Base-by-base conservation (phyloP, 1,140 invertebrate genomes). In the Lasaia peninsularis region DNA sequence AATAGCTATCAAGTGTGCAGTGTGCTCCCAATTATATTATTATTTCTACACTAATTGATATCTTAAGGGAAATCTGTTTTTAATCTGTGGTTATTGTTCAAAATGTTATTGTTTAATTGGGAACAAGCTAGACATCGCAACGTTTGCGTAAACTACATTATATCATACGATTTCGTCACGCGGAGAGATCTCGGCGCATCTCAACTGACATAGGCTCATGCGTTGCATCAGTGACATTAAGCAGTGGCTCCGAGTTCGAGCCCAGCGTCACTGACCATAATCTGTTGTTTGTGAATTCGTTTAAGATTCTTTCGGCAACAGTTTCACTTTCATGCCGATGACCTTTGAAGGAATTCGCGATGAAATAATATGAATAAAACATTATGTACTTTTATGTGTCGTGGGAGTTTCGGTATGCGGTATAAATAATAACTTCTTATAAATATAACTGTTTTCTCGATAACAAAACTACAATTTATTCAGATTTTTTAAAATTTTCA, bases 271-370 rank as follows among this genome's bases (percentile, higher is more conserved):
- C 35, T 50, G 51, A 32, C 34, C 21, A 66, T 65, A 71, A 75
- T 73, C 62, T 60, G 65, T 70, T 71, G 63, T 77, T 71, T 71
- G 72, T 69, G 69, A 67, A 63, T 50, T 55, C 71, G 63, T 72
- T 73, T 48, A 48, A 48, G 40, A 48, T 18, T 18, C 69, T 80
- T 78, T 82, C 75, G 78, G 69, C 67, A 68, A 71, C 68, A 78
- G 70, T 86, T 86, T 86, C 80, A 84, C 82, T 86, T 86, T 86
- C 73, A 55, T 78, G 76, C 64, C 73, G 76, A 76, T 78, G 79
- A 78, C 78, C 79, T 82, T 80, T 84, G 55, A 62, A 61, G 67
- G 73, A 78, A 80, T 81, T 67, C 61, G 60, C 60, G 63, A 62
- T 75, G 71, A 82, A 69, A 81, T 82, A 80, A 84, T 67, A 79